A percentile compares a stretch with the other conserved stretches of the same genome.
Evolutionary conservation across 2,797 vertebrate genomes (phyloP).

Genomic region (Miichthys miiuy): DNA sequence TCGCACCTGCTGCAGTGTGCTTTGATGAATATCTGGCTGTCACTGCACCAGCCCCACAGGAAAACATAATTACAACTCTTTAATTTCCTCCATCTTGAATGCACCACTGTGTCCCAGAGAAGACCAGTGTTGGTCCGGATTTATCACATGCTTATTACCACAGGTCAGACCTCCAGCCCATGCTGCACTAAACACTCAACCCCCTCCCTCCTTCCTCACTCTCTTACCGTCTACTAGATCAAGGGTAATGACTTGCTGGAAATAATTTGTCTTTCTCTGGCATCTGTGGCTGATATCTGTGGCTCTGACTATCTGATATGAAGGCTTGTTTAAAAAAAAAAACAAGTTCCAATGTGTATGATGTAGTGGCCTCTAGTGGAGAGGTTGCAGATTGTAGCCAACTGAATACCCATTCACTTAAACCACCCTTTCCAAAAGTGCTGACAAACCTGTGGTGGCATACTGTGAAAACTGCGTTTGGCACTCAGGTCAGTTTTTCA

Average conservation of each 20-base stretch:
- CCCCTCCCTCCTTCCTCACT: not conserved
- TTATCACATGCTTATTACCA: conserved; percentile 69
- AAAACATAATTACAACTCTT: conserved; percentile 71
- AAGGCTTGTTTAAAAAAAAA: too few species aligned
- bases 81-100: conserved; percentile 69
- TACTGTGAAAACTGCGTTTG: too few species aligned
- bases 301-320: not conserved
- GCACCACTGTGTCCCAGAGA: conserved; percentile 44
- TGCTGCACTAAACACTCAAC: conserved; percentile 4
- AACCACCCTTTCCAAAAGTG: too few species aligned
- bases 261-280: conserved; percentile 22
- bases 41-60: conserved; percentile 53
- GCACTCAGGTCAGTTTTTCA: too few species aligned
- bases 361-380: too few species aligned
- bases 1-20: conserved; percentile 58
- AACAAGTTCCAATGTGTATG: too few species aligned
- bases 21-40: conserved; percentile 76
- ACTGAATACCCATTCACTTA: too few species aligned
- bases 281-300: conserved; percentile 2
- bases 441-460: too few species aligned
- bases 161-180: conserved; percentile 51
- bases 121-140: conserved; percentile 44
- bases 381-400: too few species aligned
- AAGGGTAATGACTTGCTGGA: conserved; percentile 6
- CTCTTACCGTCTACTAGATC: conserved; percentile 11